phyloP scores from a whole-genome alignment of 2,888 invertebrate genomes.

The Galeruca laticollis region DNA sequence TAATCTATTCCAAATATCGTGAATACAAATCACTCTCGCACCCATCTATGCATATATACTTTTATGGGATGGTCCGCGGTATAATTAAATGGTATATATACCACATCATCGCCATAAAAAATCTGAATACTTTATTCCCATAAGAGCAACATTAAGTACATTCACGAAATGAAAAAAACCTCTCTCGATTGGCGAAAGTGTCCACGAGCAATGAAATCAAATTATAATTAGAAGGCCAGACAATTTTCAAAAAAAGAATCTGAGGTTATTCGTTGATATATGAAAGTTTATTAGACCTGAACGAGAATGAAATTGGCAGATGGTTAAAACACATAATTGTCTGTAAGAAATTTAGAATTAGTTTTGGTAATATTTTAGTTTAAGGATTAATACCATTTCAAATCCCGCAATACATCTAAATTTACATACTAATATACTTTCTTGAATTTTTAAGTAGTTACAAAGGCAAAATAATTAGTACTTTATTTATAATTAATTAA shows the following conservation, averaged over 20 bases:
- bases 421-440: too few species aligned
- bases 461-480: too few species aligned
- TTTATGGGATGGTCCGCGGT: slow-evolving; percentile 4
- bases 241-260: background rate
- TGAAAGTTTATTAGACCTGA: too few species aligned
- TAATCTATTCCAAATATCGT: slow-evolving; percentile 4
- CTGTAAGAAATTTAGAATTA: too few species aligned
- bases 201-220: slow-evolving; percentile 9
- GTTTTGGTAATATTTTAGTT: too few species aligned
- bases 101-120: slow-evolving; percentile 7
- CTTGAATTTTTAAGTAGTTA: too few species aligned
- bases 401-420: too few species aligned
- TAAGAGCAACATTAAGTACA: slow-evolving; percentile 8
- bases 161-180: slow-evolving; percentile 19
- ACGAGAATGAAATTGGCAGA: too few species aligned
- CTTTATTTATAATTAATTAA: too few species aligned
- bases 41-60: background rate
- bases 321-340: too few species aligned
- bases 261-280: background rate
- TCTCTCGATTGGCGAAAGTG: slow-evolving; percentile 27
- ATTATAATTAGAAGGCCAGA: slow-evolving; percentile 4
- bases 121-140: slow-evolving; percentile 2
- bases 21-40: slow-evolving; percentile 2
- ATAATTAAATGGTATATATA: slow-evolving; percentile 13
- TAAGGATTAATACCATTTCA: too few species aligned